phyloP scores from a whole-genome alignment of 2,113 vertebrate species.

The Pelecanus crispus region DNA sequence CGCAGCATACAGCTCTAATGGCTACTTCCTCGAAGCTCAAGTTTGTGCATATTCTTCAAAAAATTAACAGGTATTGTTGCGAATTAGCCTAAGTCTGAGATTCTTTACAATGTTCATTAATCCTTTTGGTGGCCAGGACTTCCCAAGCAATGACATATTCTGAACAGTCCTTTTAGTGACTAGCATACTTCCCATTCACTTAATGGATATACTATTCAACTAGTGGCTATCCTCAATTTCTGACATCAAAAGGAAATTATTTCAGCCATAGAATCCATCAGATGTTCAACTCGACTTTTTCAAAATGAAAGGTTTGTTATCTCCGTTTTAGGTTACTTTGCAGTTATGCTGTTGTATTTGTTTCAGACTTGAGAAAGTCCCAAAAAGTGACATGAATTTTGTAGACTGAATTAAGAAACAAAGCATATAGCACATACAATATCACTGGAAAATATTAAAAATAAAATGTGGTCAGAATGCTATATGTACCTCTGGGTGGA shows the following conservation, averaged over 20 bases:
- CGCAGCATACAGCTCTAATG: neutral
- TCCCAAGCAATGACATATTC: neutral
- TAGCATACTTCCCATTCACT: neutral
- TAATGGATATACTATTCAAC: neutral
- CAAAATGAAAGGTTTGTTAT: neutral
- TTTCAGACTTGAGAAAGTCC: neutral
- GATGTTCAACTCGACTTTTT: neutral
- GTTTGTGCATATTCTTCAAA: neutral
- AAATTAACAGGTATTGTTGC: neutral
- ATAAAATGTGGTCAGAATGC: conserved; percentile 23
- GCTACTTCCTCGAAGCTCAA: neutral
- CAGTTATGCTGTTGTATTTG: neutral
- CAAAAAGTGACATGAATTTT: neutral
- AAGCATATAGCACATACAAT: conserved; percentile 13
- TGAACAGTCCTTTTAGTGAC: neutral
- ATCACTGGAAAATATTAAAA: conserved; percentile 25
- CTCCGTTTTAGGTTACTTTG: neutral
- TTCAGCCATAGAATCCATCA: neutral
- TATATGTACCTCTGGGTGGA: conserved; percentile 90
- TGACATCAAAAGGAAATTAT: neutral
- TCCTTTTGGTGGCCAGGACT: neutral
- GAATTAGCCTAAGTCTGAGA: neutral
- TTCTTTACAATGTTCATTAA: neutral
- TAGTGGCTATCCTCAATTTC: neutral
- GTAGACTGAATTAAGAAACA: neutral